A percentile compares a stretch with the other conserved stretches of the same genome.
Evolutionary conservation across 2,113 vertebrate genomes (phyloP).

Genomic region (Eolophus roseicapilla): DNA sequence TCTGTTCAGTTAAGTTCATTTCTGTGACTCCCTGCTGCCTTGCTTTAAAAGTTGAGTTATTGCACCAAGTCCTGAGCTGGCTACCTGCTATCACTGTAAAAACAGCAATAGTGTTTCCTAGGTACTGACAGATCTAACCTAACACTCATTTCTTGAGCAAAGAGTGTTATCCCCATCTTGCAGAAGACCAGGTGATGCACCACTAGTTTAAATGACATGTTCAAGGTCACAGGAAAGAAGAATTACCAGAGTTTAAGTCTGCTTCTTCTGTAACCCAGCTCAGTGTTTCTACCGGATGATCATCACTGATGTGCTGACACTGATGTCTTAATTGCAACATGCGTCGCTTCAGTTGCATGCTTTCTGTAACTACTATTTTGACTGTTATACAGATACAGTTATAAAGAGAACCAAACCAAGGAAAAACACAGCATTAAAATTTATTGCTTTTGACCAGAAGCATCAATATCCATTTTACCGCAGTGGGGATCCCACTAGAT

Average conservation of each 20-base stretch:
- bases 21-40: not conserved
- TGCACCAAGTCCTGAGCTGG: not conserved
- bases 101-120: not conserved
- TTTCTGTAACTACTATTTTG: not conserved
- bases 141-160: not conserved
- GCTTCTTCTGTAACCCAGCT: not conserved
- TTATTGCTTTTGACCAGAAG: not conserved
- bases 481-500: not conserved
- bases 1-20: not conserved
- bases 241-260: not conserved
- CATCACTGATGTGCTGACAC: not conserved
- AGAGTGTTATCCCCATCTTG: not conserved
- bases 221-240: not conserved
- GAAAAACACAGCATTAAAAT: not conserved
- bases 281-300: not conserved
- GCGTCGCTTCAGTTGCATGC: not conserved
- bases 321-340: not conserved
- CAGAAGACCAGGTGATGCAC: not conserved
- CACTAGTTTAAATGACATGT: not conserved
- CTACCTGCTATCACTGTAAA: not conserved
- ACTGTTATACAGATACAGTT: not conserved
- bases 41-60: not conserved
- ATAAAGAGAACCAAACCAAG: not conserved
- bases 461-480: not conserved
- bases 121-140: not conserved